Evolutionary conservation across 2,113 vertebrate species (phyloP).

Genomic region (Forbesichthys agassizii): DNA sequence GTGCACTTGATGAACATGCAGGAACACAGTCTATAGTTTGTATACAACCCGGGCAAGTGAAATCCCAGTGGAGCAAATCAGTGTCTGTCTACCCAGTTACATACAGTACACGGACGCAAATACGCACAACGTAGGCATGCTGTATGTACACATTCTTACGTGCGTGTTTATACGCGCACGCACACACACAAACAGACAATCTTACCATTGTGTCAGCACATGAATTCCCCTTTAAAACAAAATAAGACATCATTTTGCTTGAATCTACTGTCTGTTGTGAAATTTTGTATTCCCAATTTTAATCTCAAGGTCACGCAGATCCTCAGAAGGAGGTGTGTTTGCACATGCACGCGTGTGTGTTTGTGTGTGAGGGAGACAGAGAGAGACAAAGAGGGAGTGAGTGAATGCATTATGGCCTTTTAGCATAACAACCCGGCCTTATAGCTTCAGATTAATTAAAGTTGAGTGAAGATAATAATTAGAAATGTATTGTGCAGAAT

Average conservation of each 20-base stretch:
- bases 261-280: conserved; percentile 10
- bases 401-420: conserved; percentile 15
- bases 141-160: neutral
- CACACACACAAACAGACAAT: neutral
- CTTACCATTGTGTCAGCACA: neutral
- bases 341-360: neutral
- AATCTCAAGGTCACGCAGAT: conserved; percentile 39
- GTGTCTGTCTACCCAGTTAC: conserved; percentile 34
- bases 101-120: conserved; percentile 5
- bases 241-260: conserved; percentile 5
- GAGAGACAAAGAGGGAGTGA: conserved; percentile 8
- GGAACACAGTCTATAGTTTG: neutral
- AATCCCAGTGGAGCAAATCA: conserved; percentile 46
- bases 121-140: neutral
- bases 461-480: conserved; percentile 58
- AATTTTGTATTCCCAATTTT: conserved; percentile 9
- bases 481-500: conserved; percentile 47
- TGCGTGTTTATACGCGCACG: neutral
- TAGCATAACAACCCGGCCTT: conserved; percentile 28
- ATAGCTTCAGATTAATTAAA: conserved; percentile 58
- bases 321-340: neutral
- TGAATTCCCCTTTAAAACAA: neutral
- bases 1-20: conserved; percentile 42
- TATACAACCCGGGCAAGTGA: conserved; percentile 21
- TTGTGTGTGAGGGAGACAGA: neutral